These are phyloP conservation scores for Drosophila lowei DNA, from an alignment of 1,140 invertebrate genomes.

Conservation along the genomic window DNA sequence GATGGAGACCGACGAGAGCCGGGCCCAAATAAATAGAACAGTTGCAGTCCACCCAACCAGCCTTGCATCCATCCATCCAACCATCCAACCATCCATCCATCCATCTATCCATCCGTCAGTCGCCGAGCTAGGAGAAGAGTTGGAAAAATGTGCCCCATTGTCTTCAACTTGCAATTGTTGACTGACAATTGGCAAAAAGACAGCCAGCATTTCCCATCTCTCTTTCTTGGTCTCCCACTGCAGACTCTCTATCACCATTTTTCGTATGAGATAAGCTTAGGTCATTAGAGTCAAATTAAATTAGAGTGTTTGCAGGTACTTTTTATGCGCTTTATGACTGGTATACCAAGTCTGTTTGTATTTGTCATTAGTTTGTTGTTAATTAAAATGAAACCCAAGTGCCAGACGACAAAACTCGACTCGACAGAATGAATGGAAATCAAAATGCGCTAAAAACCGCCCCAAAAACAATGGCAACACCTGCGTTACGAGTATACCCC, in stretches of 20 bases:
- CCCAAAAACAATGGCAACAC: constrained; percentile 71
- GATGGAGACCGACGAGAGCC: constrained; percentile 27
- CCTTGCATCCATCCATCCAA: not conserved
- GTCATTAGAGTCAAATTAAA: constrained; percentile 75
- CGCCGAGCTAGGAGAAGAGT: constrained; percentile 34
- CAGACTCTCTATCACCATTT: not conserved
- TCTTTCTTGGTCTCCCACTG: not conserved
- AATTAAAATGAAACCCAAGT: constrained; percentile 76
- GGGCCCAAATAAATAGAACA: constrained; percentile 61
- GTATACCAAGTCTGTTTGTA: constrained; percentile 38
- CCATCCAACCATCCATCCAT: constrained; percentile 8
- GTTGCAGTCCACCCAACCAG: constrained; percentile 56
- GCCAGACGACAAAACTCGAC: constrained; percentile 50
- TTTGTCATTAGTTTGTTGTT: constrained; percentile 79
- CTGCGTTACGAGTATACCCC: constrained; percentile 43
- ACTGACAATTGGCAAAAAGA: constrained; percentile 73
- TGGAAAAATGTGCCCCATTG: constrained; percentile 73
- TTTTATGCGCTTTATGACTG: constrained; percentile 13
- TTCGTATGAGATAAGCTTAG: constrained; percentile 36
- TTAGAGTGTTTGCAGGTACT: constrained; percentile 55
- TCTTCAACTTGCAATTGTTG: constrained; percentile 72
- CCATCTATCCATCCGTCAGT: constrained; percentile 58
- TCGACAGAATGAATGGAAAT: constrained; percentile 60
- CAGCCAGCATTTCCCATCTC: constrained; percentile 32
- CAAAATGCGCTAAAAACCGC: constrained; percentile 76